phyloP scores from a whole-genome alignment of 92 coral and sea anemone species.

The Bergia sp. region DNA sequence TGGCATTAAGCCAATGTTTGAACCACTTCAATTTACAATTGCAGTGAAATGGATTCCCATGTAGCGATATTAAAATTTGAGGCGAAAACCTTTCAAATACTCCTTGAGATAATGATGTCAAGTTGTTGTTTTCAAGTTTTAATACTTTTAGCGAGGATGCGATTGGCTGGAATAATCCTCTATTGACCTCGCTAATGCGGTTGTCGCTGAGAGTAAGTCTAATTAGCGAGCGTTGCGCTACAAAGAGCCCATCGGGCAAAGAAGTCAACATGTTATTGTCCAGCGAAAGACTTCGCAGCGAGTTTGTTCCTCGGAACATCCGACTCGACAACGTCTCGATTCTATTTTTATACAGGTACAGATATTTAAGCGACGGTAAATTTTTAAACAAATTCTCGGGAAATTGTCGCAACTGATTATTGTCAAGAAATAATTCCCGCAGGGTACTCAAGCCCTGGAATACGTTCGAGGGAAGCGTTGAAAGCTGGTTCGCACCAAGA shows the following conservation, averaged over 20 bases:
- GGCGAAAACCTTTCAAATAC: constrained; percentile 66
- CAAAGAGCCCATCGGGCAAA: constrained; percentile 61
- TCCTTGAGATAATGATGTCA: constrained; percentile 68
- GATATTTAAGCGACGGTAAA: constrained; percentile 71
- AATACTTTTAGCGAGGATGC: constrained; percentile 37
- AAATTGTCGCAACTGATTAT: constrained; percentile 71
- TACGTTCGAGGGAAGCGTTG: constrained; percentile 73
- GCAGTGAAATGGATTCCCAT: constrained; percentile 93
- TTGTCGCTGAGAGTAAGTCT: constrained; percentile 75
- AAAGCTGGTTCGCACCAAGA: constrained; percentile 76
- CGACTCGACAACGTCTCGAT: constrained; percentile 67
- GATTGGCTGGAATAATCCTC: constrained; percentile 44
- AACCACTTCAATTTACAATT: constrained; percentile 92
- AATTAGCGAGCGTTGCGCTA: constrained; percentile 60
- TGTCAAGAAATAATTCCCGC: constrained; percentile 81
- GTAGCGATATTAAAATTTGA: constrained; percentile 63
- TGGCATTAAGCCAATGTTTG: constrained; percentile 72
- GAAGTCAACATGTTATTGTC: constrained; percentile 73
- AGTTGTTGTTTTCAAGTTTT: constrained; percentile 63
- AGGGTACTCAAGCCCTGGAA: constrained; percentile 73
- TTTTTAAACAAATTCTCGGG: constrained; percentile 77
- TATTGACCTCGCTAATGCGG: constrained; percentile 59
- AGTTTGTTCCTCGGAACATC: constrained; percentile 70
- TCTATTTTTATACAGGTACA: constrained; percentile 79
- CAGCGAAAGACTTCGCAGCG: constrained; percentile 65